Conservation (phyloP, 2,113 vertebrate genomes). For the Paraplagusia blochii region DNA sequence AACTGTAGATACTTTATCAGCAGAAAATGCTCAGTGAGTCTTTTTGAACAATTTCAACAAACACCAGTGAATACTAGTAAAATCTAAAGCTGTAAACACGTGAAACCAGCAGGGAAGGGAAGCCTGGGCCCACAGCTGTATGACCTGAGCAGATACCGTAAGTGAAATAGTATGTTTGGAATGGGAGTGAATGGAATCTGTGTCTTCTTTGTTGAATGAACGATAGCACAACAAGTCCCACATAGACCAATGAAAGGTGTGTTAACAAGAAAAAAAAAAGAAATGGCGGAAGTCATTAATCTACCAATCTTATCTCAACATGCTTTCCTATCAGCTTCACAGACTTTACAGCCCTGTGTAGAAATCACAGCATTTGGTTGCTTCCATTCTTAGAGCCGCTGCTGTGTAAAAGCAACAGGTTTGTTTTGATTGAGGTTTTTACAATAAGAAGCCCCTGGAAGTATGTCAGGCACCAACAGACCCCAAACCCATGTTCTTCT, state of each 20-base stretch:
- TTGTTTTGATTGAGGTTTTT: slow-evolving; percentile 1
- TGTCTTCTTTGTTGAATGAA: neutral
- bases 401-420: neutral
- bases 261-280: slow-evolving; percentile 6
- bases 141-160: neutral
- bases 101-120: neutral
- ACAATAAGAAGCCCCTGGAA: neutral
- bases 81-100: neutral
- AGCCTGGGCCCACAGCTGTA: neutral
- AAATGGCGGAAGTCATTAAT: slow-evolving; percentile 42
- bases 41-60: too few species aligned
- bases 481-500: slow-evolving; percentile 3
- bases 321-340: slow-evolving; percentile 23
- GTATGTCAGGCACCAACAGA: neutral
- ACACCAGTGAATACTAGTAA: too few species aligned
- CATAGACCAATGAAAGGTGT: neutral
- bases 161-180: neutral
- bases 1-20: too few species aligned
- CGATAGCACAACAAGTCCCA: neutral
- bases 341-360: slow-evolving; percentile 22
- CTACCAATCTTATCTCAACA: slow-evolving; percentile 43
- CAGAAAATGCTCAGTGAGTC: too few species aligned
- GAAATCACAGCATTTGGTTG: slow-evolving; percentile 6
- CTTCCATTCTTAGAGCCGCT: neutral
- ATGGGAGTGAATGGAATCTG: neutral